A percentile compares a stretch with the other conserved stretches of the same genome.
These are phyloP conservation scores for Electrona antarctica DNA, from an alignment of 2,113 vertebrate genomes.

Conservation along the genomic window DNA sequence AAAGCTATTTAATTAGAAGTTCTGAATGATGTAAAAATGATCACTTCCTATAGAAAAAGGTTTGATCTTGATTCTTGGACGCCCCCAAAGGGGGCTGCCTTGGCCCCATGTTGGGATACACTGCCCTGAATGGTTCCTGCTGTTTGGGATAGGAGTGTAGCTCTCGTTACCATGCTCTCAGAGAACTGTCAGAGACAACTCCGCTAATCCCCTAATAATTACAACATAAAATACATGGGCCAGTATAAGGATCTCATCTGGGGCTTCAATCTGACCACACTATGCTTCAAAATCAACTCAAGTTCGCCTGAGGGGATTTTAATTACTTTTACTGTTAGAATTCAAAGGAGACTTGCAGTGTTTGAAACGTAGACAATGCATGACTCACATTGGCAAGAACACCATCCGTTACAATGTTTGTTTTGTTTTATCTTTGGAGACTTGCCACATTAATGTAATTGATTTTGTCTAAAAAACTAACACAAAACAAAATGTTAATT, in stretches of 20 bases:
- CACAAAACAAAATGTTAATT: too few species aligned
- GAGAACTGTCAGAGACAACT: slow-evolving; percentile 37
- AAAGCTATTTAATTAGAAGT: too few species aligned
- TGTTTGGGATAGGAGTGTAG: slow-evolving; percentile 42
- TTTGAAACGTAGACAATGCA: not conserved
- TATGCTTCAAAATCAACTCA: not conserved
- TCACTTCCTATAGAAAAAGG: too few species aligned
- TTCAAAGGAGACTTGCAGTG: not conserved
- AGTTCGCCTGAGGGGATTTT: not conserved
- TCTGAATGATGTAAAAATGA: too few species aligned
- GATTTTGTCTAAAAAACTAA: too few species aligned
- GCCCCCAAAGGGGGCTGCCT: too few species aligned
- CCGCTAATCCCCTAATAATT: slow-evolving; percentile 37
- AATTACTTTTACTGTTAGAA: too few species aligned
- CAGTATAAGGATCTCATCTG: slow-evolving; percentile 3
- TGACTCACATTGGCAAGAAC: not conserved
- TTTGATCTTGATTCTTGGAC: too few species aligned
- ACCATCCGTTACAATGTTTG: not conserved
- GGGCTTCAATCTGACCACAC: not conserved
- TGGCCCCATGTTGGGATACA: not conserved
- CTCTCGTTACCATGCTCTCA: slow-evolving; percentile 33
- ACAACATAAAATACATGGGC: not conserved
- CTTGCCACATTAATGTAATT: too few species aligned
- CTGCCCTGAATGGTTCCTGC: not conserved
- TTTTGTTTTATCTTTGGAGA: not conserved